These are phyloP conservation scores for Periophthalmodon schlosseri DNA, from an alignment of 2,113 vertebrate genomes.

Conservation along the genomic window DNA sequence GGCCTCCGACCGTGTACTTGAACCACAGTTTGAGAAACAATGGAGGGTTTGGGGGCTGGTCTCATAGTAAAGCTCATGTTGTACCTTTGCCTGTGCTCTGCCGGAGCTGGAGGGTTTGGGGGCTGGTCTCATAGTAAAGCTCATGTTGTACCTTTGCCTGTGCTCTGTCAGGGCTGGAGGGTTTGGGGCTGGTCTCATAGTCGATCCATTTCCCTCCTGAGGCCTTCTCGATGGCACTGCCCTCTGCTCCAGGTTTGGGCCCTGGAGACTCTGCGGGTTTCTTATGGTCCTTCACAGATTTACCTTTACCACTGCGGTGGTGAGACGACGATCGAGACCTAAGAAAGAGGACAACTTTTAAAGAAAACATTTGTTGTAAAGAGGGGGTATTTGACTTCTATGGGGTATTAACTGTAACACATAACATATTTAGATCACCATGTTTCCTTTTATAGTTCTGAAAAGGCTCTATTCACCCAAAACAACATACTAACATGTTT, in stretches of 20 bases:
- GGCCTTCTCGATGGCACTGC: slow-evolving; percentile 58
- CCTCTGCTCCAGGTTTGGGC: slow-evolving; percentile 42
- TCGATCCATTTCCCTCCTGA: slow-evolving; percentile 80
- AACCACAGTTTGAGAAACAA: too few relatives aligned
- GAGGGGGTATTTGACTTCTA: too few relatives aligned
- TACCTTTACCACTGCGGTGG: slow-evolving; percentile 77
- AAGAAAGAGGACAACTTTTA: slow-evolving; percentile 67
- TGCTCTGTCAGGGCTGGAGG: slow-evolving; percentile 28
- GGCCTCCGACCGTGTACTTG: too few relatives aligned
- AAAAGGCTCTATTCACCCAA: too few relatives aligned
- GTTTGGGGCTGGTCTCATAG: slow-evolving; percentile 83
- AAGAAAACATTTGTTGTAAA: too few relatives aligned
- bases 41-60: too few relatives aligned
- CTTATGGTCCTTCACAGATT: slow-evolving; percentile 82
- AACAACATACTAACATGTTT: too few relatives aligned
- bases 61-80: too few relatives aligned
- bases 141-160: background rate
- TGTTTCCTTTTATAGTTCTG: too few relatives aligned
- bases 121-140: slow-evolving; percentile 84
- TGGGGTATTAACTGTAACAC: too few relatives aligned
- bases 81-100: background rate
- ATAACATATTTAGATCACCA: too few relatives aligned
- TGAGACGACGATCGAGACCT: slow-evolving; percentile 86
- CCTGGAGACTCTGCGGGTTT: slow-evolving; percentile 33
- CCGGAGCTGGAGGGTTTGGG: slow-evolving; percentile 66